phyloP scores from a whole-genome alignment of 2,888 invertebrate genomes.

The Pteria penguin region DNA sequence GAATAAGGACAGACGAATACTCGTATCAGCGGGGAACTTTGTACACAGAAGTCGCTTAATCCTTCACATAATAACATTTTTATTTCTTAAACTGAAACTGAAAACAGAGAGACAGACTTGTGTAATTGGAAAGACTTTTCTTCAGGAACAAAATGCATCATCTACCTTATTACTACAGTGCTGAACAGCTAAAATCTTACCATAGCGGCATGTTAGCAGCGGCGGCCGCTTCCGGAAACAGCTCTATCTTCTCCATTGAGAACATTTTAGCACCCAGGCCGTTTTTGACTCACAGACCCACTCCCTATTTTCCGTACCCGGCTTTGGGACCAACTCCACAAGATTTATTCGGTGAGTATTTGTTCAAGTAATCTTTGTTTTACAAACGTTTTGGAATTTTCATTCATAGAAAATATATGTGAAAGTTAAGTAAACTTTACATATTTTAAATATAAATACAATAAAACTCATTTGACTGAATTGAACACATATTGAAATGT shows the following conservation, averaged over 20 bases:
- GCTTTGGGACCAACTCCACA: slow-evolving; percentile 48
- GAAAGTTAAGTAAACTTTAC: too few relatives aligned
- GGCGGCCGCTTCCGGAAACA: slow-evolving; percentile 38
- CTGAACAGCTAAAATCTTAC: slow-evolving; percentile 57
- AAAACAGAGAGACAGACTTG: not conserved
- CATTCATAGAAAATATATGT: not conserved
- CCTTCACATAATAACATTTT: too few relatives aligned
- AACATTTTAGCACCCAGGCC: slow-evolving; percentile 71
- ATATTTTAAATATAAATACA: too few relatives aligned
- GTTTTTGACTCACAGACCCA: slow-evolving; percentile 48
- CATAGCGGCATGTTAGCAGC: slow-evolving; percentile 52
- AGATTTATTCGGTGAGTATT: slow-evolving; percentile 50
- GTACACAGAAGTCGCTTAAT: too few relatives aligned
- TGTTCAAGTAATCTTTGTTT: slow-evolving; percentile 8
- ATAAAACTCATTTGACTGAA: too few relatives aligned
- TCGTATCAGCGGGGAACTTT: not conserved
- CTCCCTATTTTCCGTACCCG: slow-evolving; percentile 65
- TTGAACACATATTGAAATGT: too few relatives aligned
- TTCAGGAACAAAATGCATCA: slow-evolving; percentile 53
- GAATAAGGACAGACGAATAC: not conserved
- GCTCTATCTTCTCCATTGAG: slow-evolving; percentile 68
- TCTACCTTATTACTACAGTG: slow-evolving; percentile 55
- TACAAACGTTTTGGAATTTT: not conserved
- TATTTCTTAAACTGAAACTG: not conserved
- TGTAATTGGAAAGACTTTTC: not conserved